These are phyloP conservation scores for Gnathonemus echidnorhynchus DNA, from an alignment of 2,113 vertebrate species.

Conservation along the genomic window DNA sequence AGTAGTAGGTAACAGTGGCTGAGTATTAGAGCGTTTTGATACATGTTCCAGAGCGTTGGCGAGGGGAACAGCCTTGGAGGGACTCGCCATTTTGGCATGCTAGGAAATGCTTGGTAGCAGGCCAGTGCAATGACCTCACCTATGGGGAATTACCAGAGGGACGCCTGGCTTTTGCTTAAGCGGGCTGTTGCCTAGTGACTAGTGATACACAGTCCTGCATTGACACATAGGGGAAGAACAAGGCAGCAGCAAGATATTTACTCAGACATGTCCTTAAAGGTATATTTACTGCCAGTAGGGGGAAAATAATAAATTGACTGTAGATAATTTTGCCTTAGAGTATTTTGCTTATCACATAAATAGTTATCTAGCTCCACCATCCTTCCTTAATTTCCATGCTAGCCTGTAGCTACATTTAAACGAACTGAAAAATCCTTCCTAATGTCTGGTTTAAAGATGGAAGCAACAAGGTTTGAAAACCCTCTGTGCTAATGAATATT, in stretches of 20 bases:
- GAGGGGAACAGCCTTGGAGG: conserved; percentile 23
- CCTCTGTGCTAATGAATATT: background rate
- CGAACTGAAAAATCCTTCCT: background rate
- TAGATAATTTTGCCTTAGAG: background rate
- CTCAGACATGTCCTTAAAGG: background rate
- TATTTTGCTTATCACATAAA: background rate
- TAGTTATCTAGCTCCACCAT: background rate
- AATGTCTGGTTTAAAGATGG: background rate
- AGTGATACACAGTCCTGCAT: conserved; percentile 24
- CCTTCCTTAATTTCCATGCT: background rate
- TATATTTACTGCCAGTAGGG: background rate
- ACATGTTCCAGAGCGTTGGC: background rate
- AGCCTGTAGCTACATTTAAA: background rate
- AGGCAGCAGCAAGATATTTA: background rate
- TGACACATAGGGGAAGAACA: conserved; percentile 8
- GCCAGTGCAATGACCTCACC: conserved; percentile 56
- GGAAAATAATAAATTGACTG: background rate
- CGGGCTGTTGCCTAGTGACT: conserved; percentile 49
- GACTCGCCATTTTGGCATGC: background rate
- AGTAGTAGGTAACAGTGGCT: background rate
- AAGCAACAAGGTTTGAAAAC: background rate
- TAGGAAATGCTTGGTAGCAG: conserved; percentile 37
- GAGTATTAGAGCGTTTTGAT: conserved; percentile 30
- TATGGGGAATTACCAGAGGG: conserved; percentile 47
- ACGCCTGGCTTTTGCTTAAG: conserved; percentile 42